Percentiles rank a stretch among this genome's conserved stretches.
Conservation (phyloP, 2,113 vertebrate genomes). For the Sinosuthora webbiana region DNA sequence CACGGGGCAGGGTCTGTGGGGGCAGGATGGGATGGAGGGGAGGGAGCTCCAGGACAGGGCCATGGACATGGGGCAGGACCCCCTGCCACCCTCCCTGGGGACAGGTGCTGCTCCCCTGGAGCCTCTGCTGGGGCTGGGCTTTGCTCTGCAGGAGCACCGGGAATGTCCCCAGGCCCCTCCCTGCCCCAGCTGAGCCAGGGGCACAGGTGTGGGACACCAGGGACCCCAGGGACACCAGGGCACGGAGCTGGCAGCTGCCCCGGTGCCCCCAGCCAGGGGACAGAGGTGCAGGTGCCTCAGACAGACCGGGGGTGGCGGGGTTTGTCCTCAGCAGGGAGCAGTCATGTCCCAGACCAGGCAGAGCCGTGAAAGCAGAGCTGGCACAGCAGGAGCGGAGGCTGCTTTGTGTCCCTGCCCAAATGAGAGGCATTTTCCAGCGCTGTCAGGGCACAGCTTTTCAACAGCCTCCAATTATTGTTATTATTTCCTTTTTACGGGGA, state of each 20-base stretch:
- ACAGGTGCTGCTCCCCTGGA: not conserved
- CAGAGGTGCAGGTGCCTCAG: not conserved
- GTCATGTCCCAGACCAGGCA: not conserved
- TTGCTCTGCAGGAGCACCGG: not conserved
- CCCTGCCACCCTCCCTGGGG: not conserved
- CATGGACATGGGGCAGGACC: not conserved
- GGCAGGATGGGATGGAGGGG: accelerated
- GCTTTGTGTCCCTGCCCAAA: not conserved
- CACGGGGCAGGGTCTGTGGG: not conserved
- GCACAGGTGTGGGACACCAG: accelerated
- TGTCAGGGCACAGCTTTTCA: conserved; percentile 38
- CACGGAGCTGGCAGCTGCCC: not conserved
- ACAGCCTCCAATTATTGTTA: conserved; percentile 48
- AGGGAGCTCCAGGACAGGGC: not conserved
- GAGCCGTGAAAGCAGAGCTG: not conserved
- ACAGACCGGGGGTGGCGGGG: accelerated
- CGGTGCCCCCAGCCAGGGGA: not conserved
- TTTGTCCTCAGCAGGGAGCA: not conserved
- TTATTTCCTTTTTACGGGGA: conserved; percentile 33
- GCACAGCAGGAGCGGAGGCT: not conserved
- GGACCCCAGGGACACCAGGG: accelerated
- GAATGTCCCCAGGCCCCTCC: not conserved
- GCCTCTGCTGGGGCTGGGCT: not conserved
- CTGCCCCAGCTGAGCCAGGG: not conserved
- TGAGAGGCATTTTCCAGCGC: not conserved